Evolutionary conservation across 2,888 invertebrate genomes (phyloP), one percentile per base, ranked within the genome.

Genomic region (Tinea semifulvella): DNA sequence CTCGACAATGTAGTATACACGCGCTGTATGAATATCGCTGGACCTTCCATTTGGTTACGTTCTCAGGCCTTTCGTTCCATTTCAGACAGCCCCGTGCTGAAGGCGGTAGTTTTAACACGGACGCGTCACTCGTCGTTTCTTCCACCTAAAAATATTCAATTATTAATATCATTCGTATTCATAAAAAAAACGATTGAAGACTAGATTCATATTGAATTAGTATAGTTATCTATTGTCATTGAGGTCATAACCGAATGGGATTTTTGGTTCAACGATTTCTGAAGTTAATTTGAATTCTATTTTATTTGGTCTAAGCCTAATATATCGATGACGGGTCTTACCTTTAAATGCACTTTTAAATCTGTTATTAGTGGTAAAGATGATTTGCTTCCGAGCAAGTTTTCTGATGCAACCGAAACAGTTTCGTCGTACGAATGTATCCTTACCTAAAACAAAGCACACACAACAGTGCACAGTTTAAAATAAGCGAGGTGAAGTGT

Each of bases 401-500:
- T 70, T 16, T 74, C 71, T 44, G 68, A 61, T 1, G 60, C 63
- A 1, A 66, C 67, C 18, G 83, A 84, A 0, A 85, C 80, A 43
- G 84, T 75, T 52, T 87, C 87, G 55, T 85, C 84, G 1, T 83
- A 73, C 0, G 85, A 79, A 56, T 87, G 87, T 35, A 86, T 68
- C 53, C 80, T 80, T 38, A 87, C 58, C 87, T 87, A 56, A 44
- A 76, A 72, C 35, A 42, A 42, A 42, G 16, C 25, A 22, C 7
- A 26, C 6, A 26, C 26, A n/a, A n/a, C n/a, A n/a, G n/a, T n/a
- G n/a, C n/a, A n/a, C n/a, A n/a, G n/a, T n/a, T n/a, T n/a, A n/a
- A n/a, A n/a, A n/a, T n/a, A n/a, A n/a, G n/a, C n/a, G n/a, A n/a
- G n/a, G n/a, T n/a, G n/a, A n/a, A n/a, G n/a, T n/a, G n/a, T n/a